phyloP scores from a whole-genome alignment of 2,113 vertebrate species.

The Grammomys dolichurus region DNA sequence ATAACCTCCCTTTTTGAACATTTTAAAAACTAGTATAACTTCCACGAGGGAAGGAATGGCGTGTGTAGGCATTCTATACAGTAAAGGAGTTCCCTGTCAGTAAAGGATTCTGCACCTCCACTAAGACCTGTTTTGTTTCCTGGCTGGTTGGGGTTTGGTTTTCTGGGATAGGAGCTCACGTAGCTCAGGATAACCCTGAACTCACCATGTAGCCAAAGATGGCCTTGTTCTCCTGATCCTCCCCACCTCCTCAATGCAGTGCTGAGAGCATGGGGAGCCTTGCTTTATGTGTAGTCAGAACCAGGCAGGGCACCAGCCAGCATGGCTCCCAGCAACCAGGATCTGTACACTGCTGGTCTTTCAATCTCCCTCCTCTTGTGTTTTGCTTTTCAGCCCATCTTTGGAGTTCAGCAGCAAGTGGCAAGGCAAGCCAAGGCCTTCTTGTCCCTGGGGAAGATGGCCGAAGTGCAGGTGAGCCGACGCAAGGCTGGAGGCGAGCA shows the following conservation, averaged over 20 bases:
- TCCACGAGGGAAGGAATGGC: neutral
- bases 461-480: conserved; percentile 93
- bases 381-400: conserved; percentile 93
- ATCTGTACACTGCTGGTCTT: conserved; percentile 63
- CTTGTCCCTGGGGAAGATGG: conserved; percentile 95
- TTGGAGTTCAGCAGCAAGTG: conserved; percentile 98
- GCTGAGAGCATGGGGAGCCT: neutral
- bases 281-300: neutral
- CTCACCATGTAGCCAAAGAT: neutral
- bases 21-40: conserved; percentile 1
- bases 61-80: conserved; percentile 36
- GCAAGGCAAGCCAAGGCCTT: conserved; percentile 95
- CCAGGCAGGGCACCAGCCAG: conserved; percentile 63
- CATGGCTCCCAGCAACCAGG: conserved; percentile 64
- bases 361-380: conserved; percentile 65
- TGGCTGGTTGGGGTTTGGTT: neutral
- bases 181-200: neutral
- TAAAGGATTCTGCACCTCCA: conserved; percentile 47
- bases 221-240: neutral
- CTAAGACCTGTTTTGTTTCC: neutral
- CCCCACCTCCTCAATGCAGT: neutral
- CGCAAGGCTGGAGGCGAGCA: conserved; percentile 89
- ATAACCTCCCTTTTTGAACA: neutral
- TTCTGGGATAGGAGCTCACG: neutral
- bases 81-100: neutral